These are phyloP conservation scores for Malacoraja senta DNA, from an alignment of 2,797 vertebrate species.

Conservation along the genomic window DNA sequence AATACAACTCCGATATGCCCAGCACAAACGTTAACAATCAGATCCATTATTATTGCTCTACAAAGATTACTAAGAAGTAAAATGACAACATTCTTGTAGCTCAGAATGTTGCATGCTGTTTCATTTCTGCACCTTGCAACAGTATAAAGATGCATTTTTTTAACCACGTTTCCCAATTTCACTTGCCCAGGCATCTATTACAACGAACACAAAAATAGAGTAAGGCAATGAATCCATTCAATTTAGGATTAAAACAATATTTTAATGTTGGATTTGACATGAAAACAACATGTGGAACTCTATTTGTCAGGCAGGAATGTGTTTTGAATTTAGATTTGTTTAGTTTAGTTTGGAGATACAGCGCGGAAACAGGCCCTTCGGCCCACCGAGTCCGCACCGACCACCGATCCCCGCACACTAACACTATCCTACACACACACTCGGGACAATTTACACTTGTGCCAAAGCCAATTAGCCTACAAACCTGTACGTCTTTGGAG, in stretches of 20 bases:
- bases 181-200: background rate
- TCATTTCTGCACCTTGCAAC: background rate
- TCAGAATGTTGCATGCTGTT: slow-evolving; percentile 8
- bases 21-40: slow-evolving; percentile 29
- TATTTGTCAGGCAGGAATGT: slow-evolving; percentile 22
- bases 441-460: too few relatives aligned
- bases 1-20: slow-evolving; percentile 11
- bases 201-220: background rate
- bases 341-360: too few relatives aligned
- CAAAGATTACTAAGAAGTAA: slow-evolving; percentile 4
- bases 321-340: slow-evolving; percentile 19
- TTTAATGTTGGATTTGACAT: background rate
- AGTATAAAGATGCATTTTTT: background rate
- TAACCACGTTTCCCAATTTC: background rate
- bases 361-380: too few relatives aligned
- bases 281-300: slow-evolving; percentile 25
- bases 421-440: too few relatives aligned
- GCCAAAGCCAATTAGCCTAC: too few relatives aligned
- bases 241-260: background rate
- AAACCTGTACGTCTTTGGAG: too few relatives aligned
- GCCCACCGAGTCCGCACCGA: too few relatives aligned
- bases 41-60: slow-evolving; percentile 9
- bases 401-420: too few relatives aligned
- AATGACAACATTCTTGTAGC: slow-evolving; percentile 2
- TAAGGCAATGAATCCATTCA: background rate